Conservation (phyloP, 1,140 invertebrate genomes). For the Drosophila watanabei region DNA sequence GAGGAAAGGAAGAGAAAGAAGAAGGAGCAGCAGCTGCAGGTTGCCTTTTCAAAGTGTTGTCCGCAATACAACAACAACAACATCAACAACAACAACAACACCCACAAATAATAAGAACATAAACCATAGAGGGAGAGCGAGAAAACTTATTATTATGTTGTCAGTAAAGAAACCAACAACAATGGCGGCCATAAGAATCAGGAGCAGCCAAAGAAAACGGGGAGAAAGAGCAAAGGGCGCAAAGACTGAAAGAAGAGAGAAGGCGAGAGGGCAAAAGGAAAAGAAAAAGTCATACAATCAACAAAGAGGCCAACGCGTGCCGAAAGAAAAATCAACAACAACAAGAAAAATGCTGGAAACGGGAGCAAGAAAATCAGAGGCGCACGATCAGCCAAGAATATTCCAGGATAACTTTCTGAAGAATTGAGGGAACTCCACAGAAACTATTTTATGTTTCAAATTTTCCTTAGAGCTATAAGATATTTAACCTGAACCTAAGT, state of each 20-base stretch:
- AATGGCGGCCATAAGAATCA: constrained; percentile 50
- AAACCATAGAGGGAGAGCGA: constrained; percentile 24
- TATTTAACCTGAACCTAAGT: no score
- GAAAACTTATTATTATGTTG: constrained; percentile 84
- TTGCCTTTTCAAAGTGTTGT: constrained; percentile 72
- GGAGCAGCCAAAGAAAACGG: constrained; percentile 3
- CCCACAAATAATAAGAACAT: constrained; percentile 22
- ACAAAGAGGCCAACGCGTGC: constrained; percentile 47
- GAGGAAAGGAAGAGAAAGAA: neutral
- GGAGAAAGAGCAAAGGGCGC: neutral
- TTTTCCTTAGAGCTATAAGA: no score
- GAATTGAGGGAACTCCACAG: no score
- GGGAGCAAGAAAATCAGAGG: constrained; percentile 16
- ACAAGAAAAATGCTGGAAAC: constrained; percentile 2
- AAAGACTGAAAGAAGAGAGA: neutral
- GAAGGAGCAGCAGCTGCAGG: constrained; percentile 61
- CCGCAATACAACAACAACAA: constrained; percentile 46
- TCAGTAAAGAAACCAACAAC: constrained; percentile 70
- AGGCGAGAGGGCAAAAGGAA: neutral
- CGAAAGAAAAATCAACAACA: constrained; percentile 28
- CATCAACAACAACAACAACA: constrained; percentile 7
- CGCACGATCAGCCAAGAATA: constrained; percentile 1
- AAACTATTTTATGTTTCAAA: no score
- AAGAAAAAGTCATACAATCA: constrained; percentile 22
- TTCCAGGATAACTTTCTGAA: neutral